Evolutionary conservation across 2,113 vertebrate species (phyloP), one percentile per base, ranked within the genome.

Genomic region (Pipa parva): DNA sequence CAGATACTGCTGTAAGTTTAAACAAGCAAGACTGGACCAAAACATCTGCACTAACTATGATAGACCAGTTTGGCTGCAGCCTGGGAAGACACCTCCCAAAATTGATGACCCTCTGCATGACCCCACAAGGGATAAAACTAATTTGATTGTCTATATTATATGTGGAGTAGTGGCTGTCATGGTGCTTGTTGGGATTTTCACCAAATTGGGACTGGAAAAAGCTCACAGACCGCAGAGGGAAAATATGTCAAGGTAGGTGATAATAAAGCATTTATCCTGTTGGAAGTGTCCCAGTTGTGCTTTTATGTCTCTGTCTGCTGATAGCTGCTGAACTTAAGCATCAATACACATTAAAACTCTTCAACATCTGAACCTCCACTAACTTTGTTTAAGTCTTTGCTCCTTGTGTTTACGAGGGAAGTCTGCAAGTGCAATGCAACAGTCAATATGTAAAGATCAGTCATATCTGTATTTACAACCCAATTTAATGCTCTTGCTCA

Each of bases 161-260:
- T 99, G 97, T 79, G 97, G 95, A 85, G 95, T 99, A 77, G 97
- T 99, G 83, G 97, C 97, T 33, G 92, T 99, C 76, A 97, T 99
- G 95, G 95, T 97, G 65, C 91, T 99, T n/a, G 95, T 98, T 78
- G 97, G 97, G 68, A 99, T 99, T 85, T 98, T 98, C 92, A 99
- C 97, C 76, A 98, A 99, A 80, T 79, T 99, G 77, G 97, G 97
- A 39, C 85, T 99, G 82, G 95, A 99, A 78, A 99, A 99, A 73
- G 95, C 95, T 2, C 97, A 99, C 81, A 89, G 97, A 78, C 95
- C 97, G 45, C 95, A 98, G 76, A 91, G 95, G 75, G 97, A 99
- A 75, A 97, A 97, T 83, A 96, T 98, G 92, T 92, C 91, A 91
- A 96, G 97, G 97, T 99, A 75, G 75, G 84, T 73, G 52, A 69